A percentile compares a stretch with the other conserved stretches of the same genome.
Conservation (phyloP, 2,113 vertebrate genomes). For the Gnathonemus longibarbis region DNA sequence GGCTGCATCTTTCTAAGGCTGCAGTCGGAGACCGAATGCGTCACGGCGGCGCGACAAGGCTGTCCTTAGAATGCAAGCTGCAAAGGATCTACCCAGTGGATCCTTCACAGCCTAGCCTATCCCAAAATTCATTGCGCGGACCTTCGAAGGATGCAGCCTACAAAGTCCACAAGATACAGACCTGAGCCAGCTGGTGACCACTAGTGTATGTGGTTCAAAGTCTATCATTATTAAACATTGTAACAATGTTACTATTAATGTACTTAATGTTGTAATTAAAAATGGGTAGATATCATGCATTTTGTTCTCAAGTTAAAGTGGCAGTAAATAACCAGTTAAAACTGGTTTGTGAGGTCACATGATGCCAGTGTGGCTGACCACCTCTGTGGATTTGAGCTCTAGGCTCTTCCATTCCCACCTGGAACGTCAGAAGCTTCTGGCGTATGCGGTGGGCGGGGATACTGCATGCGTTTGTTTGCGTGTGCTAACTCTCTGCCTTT, state of each 20-base stretch:
- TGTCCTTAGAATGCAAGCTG: neutral
- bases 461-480: conserved; percentile 50
- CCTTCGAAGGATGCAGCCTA: neutral
- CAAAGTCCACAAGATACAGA: neutral
- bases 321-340: neutral
- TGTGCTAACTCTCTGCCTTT: conserved; percentile 74
- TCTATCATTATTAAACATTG: neutral
- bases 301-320: neutral
- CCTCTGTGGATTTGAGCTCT: neutral
- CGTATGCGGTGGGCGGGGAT: conserved; percentile 46
- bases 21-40: neutral
- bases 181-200: neutral
- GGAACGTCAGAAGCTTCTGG: neutral
- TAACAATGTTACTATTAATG: neutral
- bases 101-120: neutral
- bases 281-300: neutral
- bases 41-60: neutral
- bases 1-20: neutral
- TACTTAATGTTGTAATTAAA: neutral
- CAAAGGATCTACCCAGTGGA: neutral
- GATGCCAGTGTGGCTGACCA: conserved; percentile 18
- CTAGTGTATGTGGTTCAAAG: neutral
- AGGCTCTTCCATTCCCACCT: neutral
- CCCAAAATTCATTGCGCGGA: neutral
- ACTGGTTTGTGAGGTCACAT: neutral